phyloP scores from a whole-genome alignment of 2,113 vertebrate species.

The Perca schrenkii region DNA sequence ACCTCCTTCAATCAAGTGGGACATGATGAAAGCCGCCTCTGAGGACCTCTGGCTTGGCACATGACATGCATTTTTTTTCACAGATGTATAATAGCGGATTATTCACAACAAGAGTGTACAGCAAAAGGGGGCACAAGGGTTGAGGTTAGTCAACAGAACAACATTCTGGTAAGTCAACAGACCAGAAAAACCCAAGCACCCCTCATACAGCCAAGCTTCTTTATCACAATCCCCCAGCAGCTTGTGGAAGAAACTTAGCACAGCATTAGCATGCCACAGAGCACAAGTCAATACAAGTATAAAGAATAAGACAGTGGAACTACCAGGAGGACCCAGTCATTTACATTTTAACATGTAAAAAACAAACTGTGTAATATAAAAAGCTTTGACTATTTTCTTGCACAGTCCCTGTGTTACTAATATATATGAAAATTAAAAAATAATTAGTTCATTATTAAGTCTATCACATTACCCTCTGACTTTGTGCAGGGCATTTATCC shows the following conservation, averaged over 20 bases:
- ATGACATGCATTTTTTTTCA: constrained; percentile 17
- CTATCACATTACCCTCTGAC: constrained; percentile 39
- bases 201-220: constrained; percentile 31
- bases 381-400: neutral
- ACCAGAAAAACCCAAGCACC: constrained; percentile 57
- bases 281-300: constrained; percentile 40
- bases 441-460: constrained; percentile 58
- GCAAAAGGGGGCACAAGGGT: constrained; percentile 32
- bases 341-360: constrained; percentile 40
- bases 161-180: constrained; percentile 56
- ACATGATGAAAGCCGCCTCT: constrained; percentile 35
- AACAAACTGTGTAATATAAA: neutral
- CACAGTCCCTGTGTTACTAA: neutral
- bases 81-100: constrained; percentile 57
- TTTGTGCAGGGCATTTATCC: constrained; percentile 29
- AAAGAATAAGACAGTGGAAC: constrained; percentile 18
- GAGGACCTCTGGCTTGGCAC: constrained; percentile 34
- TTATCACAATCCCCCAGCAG: constrained; percentile 66
- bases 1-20: constrained; percentile 40
- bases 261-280: constrained; percentile 43
- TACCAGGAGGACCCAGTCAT: constrained; percentile 17
- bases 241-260: constrained; percentile 29
- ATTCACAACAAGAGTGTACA: constrained; percentile 45
- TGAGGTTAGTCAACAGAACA: constrained; percentile 60
- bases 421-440: constrained; percentile 41